phyloP scores from a whole-genome alignment of 2,797 vertebrate genomes.

The Acanthiza pusilla region DNA sequence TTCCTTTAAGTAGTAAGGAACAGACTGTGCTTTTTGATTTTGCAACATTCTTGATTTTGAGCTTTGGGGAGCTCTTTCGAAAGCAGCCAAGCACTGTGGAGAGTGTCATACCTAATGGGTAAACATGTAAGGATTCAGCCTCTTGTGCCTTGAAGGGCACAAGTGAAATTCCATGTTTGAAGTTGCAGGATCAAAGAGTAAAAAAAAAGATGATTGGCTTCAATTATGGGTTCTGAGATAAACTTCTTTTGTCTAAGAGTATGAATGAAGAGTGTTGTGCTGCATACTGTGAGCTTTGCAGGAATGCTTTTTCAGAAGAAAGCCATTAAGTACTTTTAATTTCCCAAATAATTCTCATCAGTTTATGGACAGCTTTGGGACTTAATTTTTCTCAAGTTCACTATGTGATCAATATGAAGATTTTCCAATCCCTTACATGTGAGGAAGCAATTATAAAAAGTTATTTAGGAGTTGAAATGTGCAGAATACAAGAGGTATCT shows the following conservation, averaged over 20 bases:
- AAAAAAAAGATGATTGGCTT: neutral
- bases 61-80: neutral
- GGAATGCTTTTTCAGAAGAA: neutral
- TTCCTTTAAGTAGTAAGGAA: neutral
- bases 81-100: neutral
- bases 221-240: neutral
- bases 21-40: neutral
- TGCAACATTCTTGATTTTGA: neutral
- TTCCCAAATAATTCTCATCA: neutral
- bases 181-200: neutral
- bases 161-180: neutral
- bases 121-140: neutral
- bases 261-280: neutral
- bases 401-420: neutral
- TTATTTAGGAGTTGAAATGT: neutral
- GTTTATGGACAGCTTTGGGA: neutral
- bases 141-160: neutral
- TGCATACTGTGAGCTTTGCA: neutral
- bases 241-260: neutral
- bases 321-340: neutral
- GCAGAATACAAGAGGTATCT: neutral
- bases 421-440: neutral
- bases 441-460: neutral
- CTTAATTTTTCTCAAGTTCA: neutral
- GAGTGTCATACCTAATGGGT: neutral